Evolutionary conservation across 2,888 invertebrate species (phyloP).

Genomic region (Sphaerophoria taeniata): DNA sequence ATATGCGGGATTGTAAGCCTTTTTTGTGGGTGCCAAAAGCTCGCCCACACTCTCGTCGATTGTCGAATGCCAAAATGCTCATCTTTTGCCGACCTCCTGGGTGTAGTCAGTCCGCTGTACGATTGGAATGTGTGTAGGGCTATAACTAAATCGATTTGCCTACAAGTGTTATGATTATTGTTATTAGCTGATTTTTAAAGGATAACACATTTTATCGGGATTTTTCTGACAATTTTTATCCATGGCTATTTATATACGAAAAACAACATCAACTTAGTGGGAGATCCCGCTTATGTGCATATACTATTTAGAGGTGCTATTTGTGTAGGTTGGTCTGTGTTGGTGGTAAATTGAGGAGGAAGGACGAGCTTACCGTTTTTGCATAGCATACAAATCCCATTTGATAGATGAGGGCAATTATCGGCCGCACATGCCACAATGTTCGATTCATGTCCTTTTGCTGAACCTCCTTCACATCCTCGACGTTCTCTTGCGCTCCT

Average conservation of each 20-base stretch:
- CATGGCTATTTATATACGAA: conserved; percentile 11
- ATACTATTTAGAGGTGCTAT: neutral
- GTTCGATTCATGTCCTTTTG: conserved; percentile 70
- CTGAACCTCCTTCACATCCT: conserved; percentile 26
- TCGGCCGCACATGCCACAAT: conserved; percentile 72
- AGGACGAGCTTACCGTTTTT: conserved; percentile 48
- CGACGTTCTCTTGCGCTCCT: neutral
- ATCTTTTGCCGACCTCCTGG: neutral
- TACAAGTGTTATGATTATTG: conserved; percentile 71
- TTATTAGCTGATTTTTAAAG: conserved; percentile 64
- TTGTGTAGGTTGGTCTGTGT: neutral
- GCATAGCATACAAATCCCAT: conserved; percentile 66
- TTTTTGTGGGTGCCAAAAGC: neutral
- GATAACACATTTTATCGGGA: conserved; percentile 56
- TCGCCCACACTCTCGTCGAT: neutral
- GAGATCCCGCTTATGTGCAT: neutral
- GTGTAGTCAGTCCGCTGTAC: neutral
- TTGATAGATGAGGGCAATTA: conserved; percentile 75
- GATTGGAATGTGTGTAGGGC: conserved; percentile 35
- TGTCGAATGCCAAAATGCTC: neutral
- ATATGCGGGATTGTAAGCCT: conserved; percentile 45
- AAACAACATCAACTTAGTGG: conserved; percentile 20
- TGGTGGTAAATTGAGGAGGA: conserved; percentile 7
- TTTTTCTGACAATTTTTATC: no score
- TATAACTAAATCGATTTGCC: conserved; percentile 66